These are phyloP conservation scores for Hypanus sabinus DNA, from an alignment of 2,113 vertebrate species.

Conservation along the genomic window DNA sequence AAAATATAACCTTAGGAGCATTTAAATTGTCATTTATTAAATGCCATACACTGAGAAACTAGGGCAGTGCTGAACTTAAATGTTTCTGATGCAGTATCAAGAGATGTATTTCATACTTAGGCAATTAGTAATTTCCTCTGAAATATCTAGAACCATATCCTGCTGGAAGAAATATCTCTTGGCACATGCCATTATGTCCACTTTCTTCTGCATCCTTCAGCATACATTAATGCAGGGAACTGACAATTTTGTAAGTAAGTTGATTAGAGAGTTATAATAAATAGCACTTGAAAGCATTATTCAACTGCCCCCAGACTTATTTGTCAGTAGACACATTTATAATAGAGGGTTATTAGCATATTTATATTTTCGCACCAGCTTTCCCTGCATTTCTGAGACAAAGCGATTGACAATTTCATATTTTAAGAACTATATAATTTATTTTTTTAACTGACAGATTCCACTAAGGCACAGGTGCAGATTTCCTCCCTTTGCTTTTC, in stretches of 20 bases:
- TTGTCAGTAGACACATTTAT: background rate
- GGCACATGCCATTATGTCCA: background rate
- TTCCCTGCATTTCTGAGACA: background rate
- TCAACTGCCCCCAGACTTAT: background rate
- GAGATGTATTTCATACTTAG: background rate
- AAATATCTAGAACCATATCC: background rate
- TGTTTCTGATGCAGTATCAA: background rate
- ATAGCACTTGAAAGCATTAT: background rate
- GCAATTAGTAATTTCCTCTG: background rate
- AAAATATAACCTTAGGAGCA: background rate
- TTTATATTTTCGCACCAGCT: background rate
- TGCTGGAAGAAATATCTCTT: background rate
- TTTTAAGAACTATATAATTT: background rate
- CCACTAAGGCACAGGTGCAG: background rate
- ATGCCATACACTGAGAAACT: background rate
- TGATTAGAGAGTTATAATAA: background rate
- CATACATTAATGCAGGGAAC: background rate
- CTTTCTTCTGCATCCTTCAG: background rate
- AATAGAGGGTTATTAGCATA: background rate
- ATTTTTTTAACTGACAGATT: background rate
- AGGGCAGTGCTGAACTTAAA: background rate
- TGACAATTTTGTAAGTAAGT: background rate
- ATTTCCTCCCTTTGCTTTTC: no score
- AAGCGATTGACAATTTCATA: background rate
- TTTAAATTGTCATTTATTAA: conserved; percentile 1